Base-by-base conservation (phyloP, 1,140 invertebrate genomes). In the Drosophila suzukii region DNA sequence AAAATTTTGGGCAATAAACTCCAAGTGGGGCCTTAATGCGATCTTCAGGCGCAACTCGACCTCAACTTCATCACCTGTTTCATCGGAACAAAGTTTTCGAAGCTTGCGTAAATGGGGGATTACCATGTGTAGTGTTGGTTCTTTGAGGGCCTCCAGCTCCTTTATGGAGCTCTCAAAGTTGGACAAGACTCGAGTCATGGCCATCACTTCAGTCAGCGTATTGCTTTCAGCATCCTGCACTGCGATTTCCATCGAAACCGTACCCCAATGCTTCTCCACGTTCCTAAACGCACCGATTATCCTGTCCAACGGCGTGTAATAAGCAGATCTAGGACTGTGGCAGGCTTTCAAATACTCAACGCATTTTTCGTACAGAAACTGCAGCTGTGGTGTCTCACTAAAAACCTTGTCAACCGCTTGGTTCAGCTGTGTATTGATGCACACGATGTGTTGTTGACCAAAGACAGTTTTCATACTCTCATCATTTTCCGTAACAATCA, bases 341-440 rank as follows among this genome's bases (percentile, higher is more conserved):
- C 6, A 30, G 30, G 13, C 7, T 50, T 11, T 11, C 2, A 13
- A 50, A 32, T 17, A 34, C 8, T 50, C n/a, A 1, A 15, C n/a
- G n/a, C 49, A 50, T 13, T 34, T 50, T 50, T 17, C 6, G 30
- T 34, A 34, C 3, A 50, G n/a, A 10, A 34, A 34, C n/a, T 34
- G 30, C 30, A 51, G 49, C 4, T 50, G 30, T 17, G n/a, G 49
- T 10, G 30, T 12, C 8, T 32, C 27, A 50, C 30, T 32, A 5
- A 50, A 50, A 20, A 34, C n/a, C 8, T 50, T 34, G 49, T 34
- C 27, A 34, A 50, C 17, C 3, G 49, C 30, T 17, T 24, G 30
- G 49, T 50, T 50, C 3, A 50, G 10, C 30, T 50, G 49, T n/a
- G 27, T 34, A 8, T 15, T 30, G 46, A 50, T 34, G 49, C 49